Percentiles rank a stretch among this genome's conserved stretches.
These are phyloP conservation scores for Ochropacha duplaris DNA, from an alignment of 2,888 invertebrate genomes.

Conservation along the genomic window DNA sequence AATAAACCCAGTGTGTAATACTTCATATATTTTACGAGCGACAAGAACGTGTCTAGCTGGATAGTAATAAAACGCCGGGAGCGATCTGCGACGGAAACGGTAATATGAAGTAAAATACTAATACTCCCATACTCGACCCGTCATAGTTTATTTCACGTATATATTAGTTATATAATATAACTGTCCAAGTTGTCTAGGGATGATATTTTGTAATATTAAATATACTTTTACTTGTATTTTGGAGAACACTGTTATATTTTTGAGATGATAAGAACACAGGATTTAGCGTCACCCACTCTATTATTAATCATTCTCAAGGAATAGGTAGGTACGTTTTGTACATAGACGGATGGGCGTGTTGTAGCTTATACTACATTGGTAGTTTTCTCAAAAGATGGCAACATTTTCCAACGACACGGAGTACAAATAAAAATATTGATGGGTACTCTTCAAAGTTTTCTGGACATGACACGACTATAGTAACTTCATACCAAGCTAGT, in stretches of 20 bases:
- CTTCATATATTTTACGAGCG: constrained; percentile 43
- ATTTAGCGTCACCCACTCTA: too few species aligned
- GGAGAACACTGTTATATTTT: background rate
- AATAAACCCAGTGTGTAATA: constrained; percentile 35
- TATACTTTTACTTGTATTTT: background rate
- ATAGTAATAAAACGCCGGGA: constrained; percentile 47
- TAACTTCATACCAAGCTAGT: too few species aligned
- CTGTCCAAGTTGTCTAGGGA: background rate
- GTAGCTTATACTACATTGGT: too few species aligned
- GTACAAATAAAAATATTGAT: too few species aligned
- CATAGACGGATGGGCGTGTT: too few species aligned
- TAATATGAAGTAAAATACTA: constrained; percentile 44
- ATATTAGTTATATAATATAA: constrained; percentile 16
- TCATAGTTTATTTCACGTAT: constrained; percentile 32
- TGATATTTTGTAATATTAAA: background rate
- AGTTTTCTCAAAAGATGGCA: too few species aligned
- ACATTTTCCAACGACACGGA: too few species aligned
- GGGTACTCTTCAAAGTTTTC: too few species aligned
- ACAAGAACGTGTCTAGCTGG: constrained; percentile 38
- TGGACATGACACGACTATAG: too few species aligned
- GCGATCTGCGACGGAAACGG: constrained; percentile 31
- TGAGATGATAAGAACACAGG: background rate
- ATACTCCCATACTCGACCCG: constrained; percentile 29
- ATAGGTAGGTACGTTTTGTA: too few species aligned
- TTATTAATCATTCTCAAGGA: too few species aligned